Evolutionary conservation across 2,113 vertebrate species (phyloP), one percentile per base, ranked within the genome.

Genomic region (Canis aureus): DNA sequence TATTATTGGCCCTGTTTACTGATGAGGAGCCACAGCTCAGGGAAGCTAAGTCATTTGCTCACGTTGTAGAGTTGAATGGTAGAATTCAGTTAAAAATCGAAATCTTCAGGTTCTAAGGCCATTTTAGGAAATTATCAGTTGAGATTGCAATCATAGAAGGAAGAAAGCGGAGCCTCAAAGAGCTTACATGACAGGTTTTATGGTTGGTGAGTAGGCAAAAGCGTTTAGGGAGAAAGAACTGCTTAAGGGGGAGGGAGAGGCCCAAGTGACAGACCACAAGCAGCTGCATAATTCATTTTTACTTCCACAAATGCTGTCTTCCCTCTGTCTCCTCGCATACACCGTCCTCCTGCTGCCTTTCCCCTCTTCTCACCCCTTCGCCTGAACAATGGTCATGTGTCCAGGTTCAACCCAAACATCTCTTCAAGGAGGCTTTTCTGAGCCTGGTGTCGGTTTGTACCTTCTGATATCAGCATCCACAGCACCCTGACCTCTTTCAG

Each of bases 151-250:
- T 76, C 57, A 22, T 49, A 15, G 57, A 73, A 55, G 69, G 79
- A 74, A 86, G 76, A 80, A 74, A 49, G 60, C 43, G 91, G 60
- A 64, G 66, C 86, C 73, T 71, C 71, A 85, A 11, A 89, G 62
- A 59, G 38, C 38, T 13, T 10, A 3, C 32, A 32, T 32, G 89
- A 69, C 93, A 94, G 95, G 96, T 80, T 94, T 98, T n/a, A 91
- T 69, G 95, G 95, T 94, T 94, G 90, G 59, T 87, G 79, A 92
- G 67, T 64, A 80, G 91, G 76, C 97, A 97, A 79, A 95, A 93
- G 73, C 25, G 67, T 80, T 80, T 0, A 38, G 55, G 73, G 67
- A 71, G 29, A 10, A 84, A 84, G 57, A 57, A 10, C n/a, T 64
- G 78, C 94, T 94, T 93, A 73, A 2, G 87, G 86, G 86, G 38